Conservation (phyloP, 2,113 vertebrate genomes). For the Melanostigma gelatinosum region DNA sequence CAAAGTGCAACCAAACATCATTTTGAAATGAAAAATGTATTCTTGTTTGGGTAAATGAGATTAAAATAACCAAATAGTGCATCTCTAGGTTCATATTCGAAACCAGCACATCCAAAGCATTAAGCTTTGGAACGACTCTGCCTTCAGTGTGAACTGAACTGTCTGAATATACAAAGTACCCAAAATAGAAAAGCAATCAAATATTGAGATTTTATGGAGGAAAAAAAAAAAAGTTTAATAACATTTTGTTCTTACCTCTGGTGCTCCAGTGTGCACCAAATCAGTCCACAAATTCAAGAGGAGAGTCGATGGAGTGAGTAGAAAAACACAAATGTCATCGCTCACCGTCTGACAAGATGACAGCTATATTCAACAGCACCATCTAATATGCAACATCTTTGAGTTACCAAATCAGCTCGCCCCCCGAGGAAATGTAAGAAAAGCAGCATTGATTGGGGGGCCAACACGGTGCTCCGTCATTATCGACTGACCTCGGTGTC, state of each 20-base stretch:
- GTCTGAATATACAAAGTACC: slow-evolving; percentile 26
- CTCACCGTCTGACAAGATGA: slow-evolving; percentile 41
- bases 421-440: slow-evolving; percentile 37
- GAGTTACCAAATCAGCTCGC: slow-evolving; percentile 42
- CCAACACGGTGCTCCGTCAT: slow-evolving; percentile 45
- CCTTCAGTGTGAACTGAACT: slow-evolving; percentile 11
- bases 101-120: slow-evolving; percentile 6
- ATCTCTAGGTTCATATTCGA: slow-evolving; percentile 1
- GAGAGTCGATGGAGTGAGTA: slow-evolving; percentile 10
- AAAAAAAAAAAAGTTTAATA: slow-evolving; percentile 11
- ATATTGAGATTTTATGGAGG: slow-evolving; percentile 25
- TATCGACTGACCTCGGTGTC: slow-evolving; percentile 60
- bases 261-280: slow-evolving; percentile 11
- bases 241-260: slow-evolving; percentile 30
- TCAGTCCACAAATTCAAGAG: slow-evolving; percentile 19
- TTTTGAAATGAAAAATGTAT: slow-evolving; percentile 1
- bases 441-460: slow-evolving; percentile 53
- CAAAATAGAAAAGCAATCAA: slow-evolving; percentile 50
- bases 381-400: slow-evolving; percentile 39
- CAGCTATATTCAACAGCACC: slow-evolving; percentile 45
- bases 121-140: not conserved
- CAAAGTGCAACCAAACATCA: slow-evolving; percentile 28
- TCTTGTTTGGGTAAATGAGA: slow-evolving; percentile 4
- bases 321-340: slow-evolving; percentile 43
- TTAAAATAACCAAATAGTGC: not conserved